Percentiles rank a stretch among this genome's conserved stretches.
These are phyloP conservation scores for Lepidotrigona ventralis DNA, from an alignment of 1,140 invertebrate species.

Conservation along the genomic window DNA sequence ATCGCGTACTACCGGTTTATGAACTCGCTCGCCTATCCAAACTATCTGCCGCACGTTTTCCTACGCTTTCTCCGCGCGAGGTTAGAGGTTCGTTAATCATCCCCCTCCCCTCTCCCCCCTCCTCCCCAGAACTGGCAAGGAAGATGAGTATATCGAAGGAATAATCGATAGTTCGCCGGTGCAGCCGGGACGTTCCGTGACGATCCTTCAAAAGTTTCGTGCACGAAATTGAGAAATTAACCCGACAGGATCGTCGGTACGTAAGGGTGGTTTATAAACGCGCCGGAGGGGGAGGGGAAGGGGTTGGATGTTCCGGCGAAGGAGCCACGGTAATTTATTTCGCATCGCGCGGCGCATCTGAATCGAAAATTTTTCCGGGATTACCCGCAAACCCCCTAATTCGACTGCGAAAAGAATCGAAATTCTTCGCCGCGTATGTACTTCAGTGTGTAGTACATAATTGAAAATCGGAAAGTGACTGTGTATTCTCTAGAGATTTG, in stretches of 20 bases:
- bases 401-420: background rate
- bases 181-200: slow-evolving; percentile 1
- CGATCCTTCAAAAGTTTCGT: slow-evolving; percentile 46
- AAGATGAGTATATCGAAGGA: background rate
- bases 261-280: background rate
- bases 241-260: background rate
- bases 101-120: too few species aligned
- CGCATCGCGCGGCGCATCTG: slow-evolving; percentile 54
- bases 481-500: too few species aligned
- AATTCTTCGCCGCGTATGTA: background rate
- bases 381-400: slow-evolving; percentile 18
- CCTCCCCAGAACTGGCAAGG: background rate
- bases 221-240: slow-evolving; percentile 56
- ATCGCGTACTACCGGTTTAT: background rate
- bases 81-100: slow-evolving; percentile 37
- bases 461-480: too few species aligned
- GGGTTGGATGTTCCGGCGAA: slow-evolving; percentile 15
- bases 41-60: background rate
- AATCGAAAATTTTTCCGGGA: slow-evolving; percentile 65
- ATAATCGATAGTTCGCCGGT: slow-evolving; percentile 14
- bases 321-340: slow-evolving; percentile 62
- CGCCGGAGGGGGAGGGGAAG: background rate
- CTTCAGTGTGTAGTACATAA: too few species aligned
- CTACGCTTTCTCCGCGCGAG: background rate
- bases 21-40: background rate